Evolutionary conservation across 2,888 invertebrate genomes (phyloP).

Genomic region (Anodontia alba): DNA sequence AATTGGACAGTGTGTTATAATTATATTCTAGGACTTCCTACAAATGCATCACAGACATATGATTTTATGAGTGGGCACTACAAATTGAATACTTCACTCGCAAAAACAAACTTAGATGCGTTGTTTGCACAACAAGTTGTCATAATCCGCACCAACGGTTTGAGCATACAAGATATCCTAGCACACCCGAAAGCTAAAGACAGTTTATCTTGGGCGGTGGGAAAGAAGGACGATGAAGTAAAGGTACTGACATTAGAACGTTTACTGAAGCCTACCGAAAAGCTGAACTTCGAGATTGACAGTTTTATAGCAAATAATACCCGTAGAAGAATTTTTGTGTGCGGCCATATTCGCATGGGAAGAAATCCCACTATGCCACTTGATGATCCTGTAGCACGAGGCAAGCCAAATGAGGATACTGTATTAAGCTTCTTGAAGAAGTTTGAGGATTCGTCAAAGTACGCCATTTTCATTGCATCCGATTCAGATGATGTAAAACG

Average conservation of each 20-base stretch:
- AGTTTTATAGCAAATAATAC: slow-evolving; percentile 5
- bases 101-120: not conserved
- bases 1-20: slow-evolving; percentile 33
- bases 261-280: slow-evolving; percentile 22
- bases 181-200: not conserved
- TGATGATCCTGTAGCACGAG: not conserved
- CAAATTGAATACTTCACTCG: not conserved
- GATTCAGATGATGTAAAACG: slow-evolving; percentile 34
- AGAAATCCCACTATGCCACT: slow-evolving; percentile 37
- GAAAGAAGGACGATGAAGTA: slow-evolving; percentile 11
- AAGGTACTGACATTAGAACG: slow-evolving; percentile 11
- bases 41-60: not conserved
- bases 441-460: slow-evolving; percentile 14
- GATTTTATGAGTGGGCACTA: not conserved
- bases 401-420: slow-evolving; percentile 13
- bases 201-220: slow-evolving; percentile 19
- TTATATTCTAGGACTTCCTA: not conserved
- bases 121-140: not conserved
- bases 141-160: not conserved
- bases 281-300: not conserved
- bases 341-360: slow-evolving; percentile 46
- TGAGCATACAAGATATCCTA: slow-evolving; percentile 1
- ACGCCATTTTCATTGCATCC: slow-evolving; percentile 36
- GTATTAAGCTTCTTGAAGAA: slow-evolving; percentile 23
- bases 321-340: not conserved